A percentile compares a stretch with the other conserved stretches of the same genome.
Conservation (phyloP, 2,888 invertebrate species). For the Autographa pulchrina region DNA sequence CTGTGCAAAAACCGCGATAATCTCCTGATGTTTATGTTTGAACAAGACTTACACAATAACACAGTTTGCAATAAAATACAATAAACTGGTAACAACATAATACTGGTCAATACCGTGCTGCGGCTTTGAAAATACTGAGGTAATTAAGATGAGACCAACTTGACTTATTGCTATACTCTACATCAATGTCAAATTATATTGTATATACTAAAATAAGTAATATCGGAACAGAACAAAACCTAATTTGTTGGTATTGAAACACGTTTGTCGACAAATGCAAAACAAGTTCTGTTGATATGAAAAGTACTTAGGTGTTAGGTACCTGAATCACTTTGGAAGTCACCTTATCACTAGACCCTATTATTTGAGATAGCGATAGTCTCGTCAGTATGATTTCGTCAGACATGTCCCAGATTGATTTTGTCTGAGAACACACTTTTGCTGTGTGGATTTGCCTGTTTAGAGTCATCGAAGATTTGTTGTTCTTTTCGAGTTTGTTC, state of each 20-base stretch:
- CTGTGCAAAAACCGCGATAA: background rate
- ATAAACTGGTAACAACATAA: constrained; percentile 44
- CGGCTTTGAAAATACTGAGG: constrained; percentile 51
- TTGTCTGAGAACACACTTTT: constrained; percentile 3
- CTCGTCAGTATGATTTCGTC: no score
- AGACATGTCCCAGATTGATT: constrained; percentile 14
- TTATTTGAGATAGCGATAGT: constrained; percentile 19
- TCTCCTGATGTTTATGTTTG: constrained; percentile 5
- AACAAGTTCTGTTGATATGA: constrained; percentile 12
- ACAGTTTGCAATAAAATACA: constrained; percentile 37
- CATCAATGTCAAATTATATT: constrained; percentile 51
- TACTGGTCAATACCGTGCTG: constrained; percentile 41
- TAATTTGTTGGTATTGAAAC: constrained; percentile 25
- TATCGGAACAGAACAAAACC: constrained; percentile 26
- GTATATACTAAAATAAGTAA: constrained; percentile 28
- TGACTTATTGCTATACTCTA: constrained; percentile 36
- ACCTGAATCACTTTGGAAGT: background rate
- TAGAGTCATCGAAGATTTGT: background rate
- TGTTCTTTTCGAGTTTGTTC: background rate
- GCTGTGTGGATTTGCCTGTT: background rate
- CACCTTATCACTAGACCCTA: constrained; percentile 26
- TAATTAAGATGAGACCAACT: constrained; percentile 24
- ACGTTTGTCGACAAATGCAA: constrained; percentile 28
- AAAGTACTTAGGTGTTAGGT: background rate
- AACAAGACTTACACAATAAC: constrained; percentile 50